Percentiles rank a stretch among this genome's conserved stretches.
These are phyloP conservation scores for Stenodema calcarata DNA, from an alignment of 2,888 invertebrate genomes.

Conservation along the genomic window DNA sequence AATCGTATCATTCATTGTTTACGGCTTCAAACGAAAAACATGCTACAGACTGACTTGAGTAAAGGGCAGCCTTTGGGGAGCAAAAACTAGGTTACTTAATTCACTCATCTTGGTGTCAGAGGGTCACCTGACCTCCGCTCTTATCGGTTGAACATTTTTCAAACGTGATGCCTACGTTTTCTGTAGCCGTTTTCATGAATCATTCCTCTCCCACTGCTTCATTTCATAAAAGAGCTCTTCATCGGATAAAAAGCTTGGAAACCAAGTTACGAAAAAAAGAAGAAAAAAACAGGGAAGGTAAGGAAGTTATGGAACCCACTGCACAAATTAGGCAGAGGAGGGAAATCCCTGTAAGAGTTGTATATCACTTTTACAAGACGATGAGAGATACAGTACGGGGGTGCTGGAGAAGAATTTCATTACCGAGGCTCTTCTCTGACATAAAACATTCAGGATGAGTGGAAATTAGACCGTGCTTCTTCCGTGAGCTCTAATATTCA, in stretches of 20 bases:
- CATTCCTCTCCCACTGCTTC: background rate
- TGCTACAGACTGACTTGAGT: no score
- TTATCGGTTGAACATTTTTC: background rate
- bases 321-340: background rate
- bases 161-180: background rate
- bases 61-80: no score
- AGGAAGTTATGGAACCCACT: conserved; percentile 10
- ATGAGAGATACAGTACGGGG: conserved; percentile 17
- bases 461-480: conserved; percentile 24
- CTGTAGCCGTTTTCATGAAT: background rate
- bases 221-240: background rate
- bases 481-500: background rate
- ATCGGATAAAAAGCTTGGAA: background rate
- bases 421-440: background rate
- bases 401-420: conserved; percentile 23
- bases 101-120: no score
- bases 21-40: no score
- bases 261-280: background rate
- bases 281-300: background rate
- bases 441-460: conserved; percentile 41
- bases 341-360: conserved; percentile 25
- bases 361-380: conserved; percentile 31
- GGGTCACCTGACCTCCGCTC: background rate
- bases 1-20: no score
- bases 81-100: no score